phyloP scores from a whole-genome alignment of 1,140 invertebrate species.

The Bathynomus jamesi region DNA sequence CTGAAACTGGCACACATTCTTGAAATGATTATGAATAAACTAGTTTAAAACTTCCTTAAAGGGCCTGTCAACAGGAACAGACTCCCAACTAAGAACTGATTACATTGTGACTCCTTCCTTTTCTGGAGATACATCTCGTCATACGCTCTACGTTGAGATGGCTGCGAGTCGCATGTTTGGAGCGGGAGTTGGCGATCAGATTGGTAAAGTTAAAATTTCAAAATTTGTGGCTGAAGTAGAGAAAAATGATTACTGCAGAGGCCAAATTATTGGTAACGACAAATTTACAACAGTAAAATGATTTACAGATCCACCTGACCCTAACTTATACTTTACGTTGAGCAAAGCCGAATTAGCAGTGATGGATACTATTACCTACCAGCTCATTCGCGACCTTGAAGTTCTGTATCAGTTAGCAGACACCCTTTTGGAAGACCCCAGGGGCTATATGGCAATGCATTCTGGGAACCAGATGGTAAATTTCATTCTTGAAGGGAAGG shows the following conservation, averaged over 20 bases:
- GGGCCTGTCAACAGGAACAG: conserved; percentile 10
- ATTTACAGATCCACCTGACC: conserved; percentile 42
- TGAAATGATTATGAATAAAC: background rate
- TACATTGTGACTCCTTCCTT: conserved; percentile 33
- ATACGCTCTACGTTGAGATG: conserved; percentile 46
- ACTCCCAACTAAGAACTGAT: conserved; percentile 20
- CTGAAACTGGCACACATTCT: no score
- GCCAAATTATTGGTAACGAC: background rate
- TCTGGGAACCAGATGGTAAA: conserved; percentile 50
- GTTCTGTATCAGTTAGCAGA: conserved; percentile 44
- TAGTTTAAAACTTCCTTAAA: background rate
- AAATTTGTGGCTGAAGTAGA: background rate
- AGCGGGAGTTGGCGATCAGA: conserved; percentile 42
- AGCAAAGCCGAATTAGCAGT: conserved; percentile 44
- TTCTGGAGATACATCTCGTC: conserved; percentile 25
- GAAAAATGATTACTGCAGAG: background rate
- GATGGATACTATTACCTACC: conserved; percentile 45
- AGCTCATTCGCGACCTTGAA: conserved; percentile 47
- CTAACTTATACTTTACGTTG: conserved; percentile 43
- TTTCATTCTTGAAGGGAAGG: conserved; percentile 35
- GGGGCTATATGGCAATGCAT: conserved; percentile 49
- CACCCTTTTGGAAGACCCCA: conserved; percentile 43
- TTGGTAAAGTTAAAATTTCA: conserved; percentile 25
- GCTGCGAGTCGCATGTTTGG: conserved; percentile 48
- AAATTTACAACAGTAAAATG: background rate